Conservation (phyloP, 2,888 invertebrate species). For the Synanthedon formicaeformis region DNA sequence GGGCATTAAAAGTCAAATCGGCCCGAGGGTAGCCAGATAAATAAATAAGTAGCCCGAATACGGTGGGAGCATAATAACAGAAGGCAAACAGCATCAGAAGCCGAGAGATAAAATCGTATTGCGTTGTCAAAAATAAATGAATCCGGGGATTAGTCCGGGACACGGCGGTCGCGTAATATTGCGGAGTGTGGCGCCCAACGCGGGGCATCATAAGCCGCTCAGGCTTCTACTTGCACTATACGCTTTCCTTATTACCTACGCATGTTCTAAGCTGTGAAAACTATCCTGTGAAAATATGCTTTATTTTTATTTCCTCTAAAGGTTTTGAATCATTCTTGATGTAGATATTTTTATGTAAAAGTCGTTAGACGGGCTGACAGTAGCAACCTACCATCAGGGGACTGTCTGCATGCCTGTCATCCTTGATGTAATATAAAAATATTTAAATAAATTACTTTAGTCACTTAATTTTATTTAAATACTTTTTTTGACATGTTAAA, state of each 20-base stretch:
- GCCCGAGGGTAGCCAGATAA: slow-evolving; percentile 59
- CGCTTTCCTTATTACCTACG: background rate
- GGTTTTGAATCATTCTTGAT: no score
- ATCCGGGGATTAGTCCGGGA: slow-evolving; percentile 67
- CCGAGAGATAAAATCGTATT: slow-evolving; percentile 71
- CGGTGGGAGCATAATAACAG: slow-evolving; percentile 64
- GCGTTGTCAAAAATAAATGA: slow-evolving; percentile 72
- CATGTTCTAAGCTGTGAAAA: background rate
- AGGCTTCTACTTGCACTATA: background rate
- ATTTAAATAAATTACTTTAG: no score
- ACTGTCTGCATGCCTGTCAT: no score
- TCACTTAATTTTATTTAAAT: no score
- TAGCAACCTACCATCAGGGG: no score
- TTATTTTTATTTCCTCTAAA: no score
- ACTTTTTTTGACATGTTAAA: no score
- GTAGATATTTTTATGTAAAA: no score
- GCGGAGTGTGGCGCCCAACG: slow-evolving; percentile 39
- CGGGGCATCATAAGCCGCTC: slow-evolving; percentile 49
- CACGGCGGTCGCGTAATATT: slow-evolving; percentile 64
- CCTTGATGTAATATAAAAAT: no score
- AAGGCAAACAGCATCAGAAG: slow-evolving; percentile 70
- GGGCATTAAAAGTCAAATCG: slow-evolving; percentile 58
- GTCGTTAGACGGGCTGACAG: no score
- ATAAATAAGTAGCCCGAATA: slow-evolving; percentile 65
- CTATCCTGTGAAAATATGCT: no score